A percentile compares a stretch with the other conserved stretches of the same genome.
Conservation (phyloP, 2,113 vertebrate genomes). For the Micromys minutus region DNA sequence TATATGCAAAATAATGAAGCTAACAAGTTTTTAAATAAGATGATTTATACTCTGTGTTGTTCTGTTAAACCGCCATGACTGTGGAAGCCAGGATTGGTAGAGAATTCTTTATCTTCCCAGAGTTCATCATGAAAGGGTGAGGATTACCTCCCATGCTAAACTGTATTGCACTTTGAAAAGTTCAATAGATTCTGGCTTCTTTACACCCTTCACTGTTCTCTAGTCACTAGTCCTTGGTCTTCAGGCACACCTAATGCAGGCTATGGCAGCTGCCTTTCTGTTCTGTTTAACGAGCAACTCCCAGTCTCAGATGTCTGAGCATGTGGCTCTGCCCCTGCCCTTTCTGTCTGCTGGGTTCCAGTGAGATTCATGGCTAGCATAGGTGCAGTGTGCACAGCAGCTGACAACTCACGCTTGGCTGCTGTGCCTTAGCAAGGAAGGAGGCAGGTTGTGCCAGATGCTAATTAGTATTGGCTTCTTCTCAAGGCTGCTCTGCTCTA, state of each 20-base stretch:
- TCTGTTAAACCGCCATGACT: background rate
- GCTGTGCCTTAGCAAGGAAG: background rate
- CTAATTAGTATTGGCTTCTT: background rate
- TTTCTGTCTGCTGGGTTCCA: background rate
- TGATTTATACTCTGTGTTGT: background rate
- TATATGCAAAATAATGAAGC: background rate
- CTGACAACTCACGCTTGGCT: background rate
- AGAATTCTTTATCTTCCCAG: background rate
- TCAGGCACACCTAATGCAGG: background rate
- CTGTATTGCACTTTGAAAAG: background rate
- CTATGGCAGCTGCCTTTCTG: background rate
- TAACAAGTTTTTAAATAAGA: background rate
- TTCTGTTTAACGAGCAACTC: background rate
- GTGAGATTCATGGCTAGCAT: no score
- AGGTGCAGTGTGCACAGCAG: background rate
- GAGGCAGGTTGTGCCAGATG: background rate
- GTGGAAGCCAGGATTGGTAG: background rate
- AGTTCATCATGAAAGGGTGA: no score
- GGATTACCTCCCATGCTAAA: background rate
- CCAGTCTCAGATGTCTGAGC: background rate
- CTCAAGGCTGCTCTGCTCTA: background rate
- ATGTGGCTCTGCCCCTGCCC: accelerated
- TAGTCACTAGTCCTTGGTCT: background rate
- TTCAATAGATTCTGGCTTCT: accelerated
- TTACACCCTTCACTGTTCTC: no score